Evolutionary conservation across 1,140 invertebrate genomes (phyloP).

Genomic region (Orussus abietinus): DNA sequence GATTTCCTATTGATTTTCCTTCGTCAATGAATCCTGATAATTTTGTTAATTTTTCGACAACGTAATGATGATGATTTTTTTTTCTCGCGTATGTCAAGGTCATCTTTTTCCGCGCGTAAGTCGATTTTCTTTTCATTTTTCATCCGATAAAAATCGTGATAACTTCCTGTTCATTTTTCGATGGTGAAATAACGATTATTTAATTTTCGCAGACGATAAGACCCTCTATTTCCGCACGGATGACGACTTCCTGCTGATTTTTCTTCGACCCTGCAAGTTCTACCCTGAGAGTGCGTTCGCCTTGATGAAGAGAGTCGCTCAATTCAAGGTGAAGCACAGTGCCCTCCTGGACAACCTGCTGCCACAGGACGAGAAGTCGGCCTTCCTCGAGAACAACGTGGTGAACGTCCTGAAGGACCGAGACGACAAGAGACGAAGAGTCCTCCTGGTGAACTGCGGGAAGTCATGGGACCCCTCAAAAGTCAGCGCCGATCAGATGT

Average conservation of each 20-base stretch:
- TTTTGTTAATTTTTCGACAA: slow-evolving; percentile 16
- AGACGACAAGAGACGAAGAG: slow-evolving; percentile 64
- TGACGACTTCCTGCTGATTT: slow-evolving; percentile 70
- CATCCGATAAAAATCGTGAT: too few relatives aligned
- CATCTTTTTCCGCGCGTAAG: slow-evolving; percentile 64
- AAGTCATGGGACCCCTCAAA: slow-evolving; percentile 69
- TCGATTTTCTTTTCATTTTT: slow-evolving; percentile 71
- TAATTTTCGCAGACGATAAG: slow-evolving; percentile 53
- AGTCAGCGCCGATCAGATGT: slow-evolving; percentile 68
- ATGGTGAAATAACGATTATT: slow-evolving; percentile 5
- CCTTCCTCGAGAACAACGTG: slow-evolving; percentile 65
- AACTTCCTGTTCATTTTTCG: slow-evolving; percentile 14
- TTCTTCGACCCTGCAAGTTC: slow-evolving; percentile 74
- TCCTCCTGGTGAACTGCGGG: slow-evolving; percentile 60
- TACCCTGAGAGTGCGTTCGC: slow-evolving; percentile 72
- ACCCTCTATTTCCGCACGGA: slow-evolving; percentile 64
- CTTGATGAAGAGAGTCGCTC: slow-evolving; percentile 70
- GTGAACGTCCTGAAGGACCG: slow-evolving; percentile 69
- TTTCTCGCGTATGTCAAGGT: slow-evolving; percentile 54
- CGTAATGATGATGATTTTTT: slow-evolving; percentile 6
- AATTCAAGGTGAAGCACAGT: slow-evolving; percentile 69
- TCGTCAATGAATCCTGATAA: too few relatives aligned
- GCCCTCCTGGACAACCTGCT: slow-evolving; percentile 60
- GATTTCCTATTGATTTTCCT: too few relatives aligned
- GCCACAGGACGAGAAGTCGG: slow-evolving; percentile 62